Conservation (phyloP, 2,888 invertebrate genomes). For the Phasia obesa region DNA sequence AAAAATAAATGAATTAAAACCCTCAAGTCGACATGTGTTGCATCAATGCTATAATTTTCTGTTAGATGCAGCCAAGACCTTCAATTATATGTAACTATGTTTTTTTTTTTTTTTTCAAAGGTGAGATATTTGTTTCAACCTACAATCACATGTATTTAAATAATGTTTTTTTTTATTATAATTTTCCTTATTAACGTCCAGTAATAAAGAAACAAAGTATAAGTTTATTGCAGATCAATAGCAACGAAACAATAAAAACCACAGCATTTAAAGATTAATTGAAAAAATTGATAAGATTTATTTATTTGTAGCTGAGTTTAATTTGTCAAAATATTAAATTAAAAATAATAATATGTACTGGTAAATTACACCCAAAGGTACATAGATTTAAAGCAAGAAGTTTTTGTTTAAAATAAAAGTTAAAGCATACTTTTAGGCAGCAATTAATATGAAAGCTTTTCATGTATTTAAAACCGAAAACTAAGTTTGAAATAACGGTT, state of each 20-base stretch:
- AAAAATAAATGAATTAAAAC: background rate
- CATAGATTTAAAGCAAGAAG: background rate
- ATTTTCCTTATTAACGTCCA: background rate
- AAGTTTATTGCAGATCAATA: constrained; percentile 9
- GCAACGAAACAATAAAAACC: background rate
- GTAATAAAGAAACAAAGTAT: constrained; percentile 22
- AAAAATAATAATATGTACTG: background rate
- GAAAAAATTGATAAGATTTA: constrained; percentile 46
- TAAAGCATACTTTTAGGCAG: constrained; percentile 39
- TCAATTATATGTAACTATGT: constrained; percentile 3
- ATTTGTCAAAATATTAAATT: constrained; percentile 46
- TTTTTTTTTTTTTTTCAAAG: background rate
- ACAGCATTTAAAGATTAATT: constrained; percentile 28
- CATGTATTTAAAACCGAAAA: background rate
- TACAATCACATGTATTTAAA: too few relatives aligned
- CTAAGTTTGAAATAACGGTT: background rate
- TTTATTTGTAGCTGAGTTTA: constrained; percentile 31
- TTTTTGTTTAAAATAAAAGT: background rate
- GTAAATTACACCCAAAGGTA: too few relatives aligned
- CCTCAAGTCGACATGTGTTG: constrained; percentile 29
- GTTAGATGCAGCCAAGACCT: constrained; percentile 54
- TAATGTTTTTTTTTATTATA: background rate
- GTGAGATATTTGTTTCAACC: constrained; percentile 28
- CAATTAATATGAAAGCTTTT: background rate
- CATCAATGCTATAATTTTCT: constrained; percentile 12